Evolutionary conservation across 2,888 invertebrate genomes (phyloP).

Genomic region (Phymatocera aterrima): DNA sequence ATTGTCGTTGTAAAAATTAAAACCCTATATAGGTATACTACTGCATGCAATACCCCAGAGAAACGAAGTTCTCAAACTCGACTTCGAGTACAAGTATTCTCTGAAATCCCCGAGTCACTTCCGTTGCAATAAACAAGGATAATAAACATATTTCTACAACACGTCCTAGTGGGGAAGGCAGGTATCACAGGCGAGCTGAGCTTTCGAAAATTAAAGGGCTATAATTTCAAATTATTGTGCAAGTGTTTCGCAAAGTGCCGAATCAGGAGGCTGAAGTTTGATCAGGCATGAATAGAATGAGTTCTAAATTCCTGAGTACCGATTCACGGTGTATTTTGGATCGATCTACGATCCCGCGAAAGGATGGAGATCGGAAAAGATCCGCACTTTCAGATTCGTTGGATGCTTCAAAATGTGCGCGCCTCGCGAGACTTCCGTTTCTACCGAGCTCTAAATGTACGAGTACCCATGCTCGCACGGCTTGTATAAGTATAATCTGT

Average conservation of each 20-base stretch:
- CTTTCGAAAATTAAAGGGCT: conserved; percentile 14
- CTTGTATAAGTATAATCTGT: not conserved
- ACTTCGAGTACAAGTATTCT: conserved; percentile 12
- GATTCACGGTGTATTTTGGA: too few species aligned
- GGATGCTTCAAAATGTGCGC: not conserved
- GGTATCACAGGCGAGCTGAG: not conserved
- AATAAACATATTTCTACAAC: not conserved
- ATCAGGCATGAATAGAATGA: not conserved
- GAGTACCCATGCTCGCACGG: not conserved
- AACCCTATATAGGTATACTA: too few species aligned
- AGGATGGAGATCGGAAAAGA: not conserved
- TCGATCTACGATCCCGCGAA: too few species aligned
- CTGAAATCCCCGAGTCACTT: conserved; percentile 1
- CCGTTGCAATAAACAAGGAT: conserved; percentile 10
- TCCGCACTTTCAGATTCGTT: not conserved
- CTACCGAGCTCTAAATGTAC: not conserved
- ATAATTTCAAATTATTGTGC: conserved; percentile 12
- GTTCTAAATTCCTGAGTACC: not conserved
- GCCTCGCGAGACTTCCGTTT: not conserved
- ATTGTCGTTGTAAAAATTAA: not conserved
- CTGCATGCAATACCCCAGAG: not conserved
- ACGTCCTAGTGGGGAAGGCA: not conserved
- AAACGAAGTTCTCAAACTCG: not conserved
- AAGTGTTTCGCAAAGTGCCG: conserved; percentile 8
- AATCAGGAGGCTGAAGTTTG: conserved; percentile 10